These are phyloP conservation scores for Pseudorhombus dupliciocellatus DNA, from an alignment of 2,113 vertebrate genomes.

Conservation along the genomic window DNA sequence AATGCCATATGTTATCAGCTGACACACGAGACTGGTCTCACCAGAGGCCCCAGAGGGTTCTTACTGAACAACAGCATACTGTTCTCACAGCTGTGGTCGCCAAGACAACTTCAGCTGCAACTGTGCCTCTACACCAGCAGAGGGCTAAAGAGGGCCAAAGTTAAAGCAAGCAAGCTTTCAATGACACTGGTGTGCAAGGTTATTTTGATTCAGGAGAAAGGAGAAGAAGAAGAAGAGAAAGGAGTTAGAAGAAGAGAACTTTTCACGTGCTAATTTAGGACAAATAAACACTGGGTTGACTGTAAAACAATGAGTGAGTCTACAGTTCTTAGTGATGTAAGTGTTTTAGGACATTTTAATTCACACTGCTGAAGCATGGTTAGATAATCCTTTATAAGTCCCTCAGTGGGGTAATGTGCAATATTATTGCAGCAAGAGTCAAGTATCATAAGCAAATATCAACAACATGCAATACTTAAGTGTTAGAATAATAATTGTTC, in stretches of 20 bases:
- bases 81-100: neutral
- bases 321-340: no score
- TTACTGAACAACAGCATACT: neutral
- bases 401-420: neutral
- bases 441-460: neutral
- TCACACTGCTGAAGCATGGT: neutral
- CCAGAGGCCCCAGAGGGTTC: neutral
- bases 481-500: no score
- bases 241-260: neutral
- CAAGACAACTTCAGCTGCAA: slow-evolving; percentile 11
- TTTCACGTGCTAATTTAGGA: neutral
- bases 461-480: no score
- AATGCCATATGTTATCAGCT: neutral
- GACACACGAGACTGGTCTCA: slow-evolving; percentile 11
- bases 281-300: neutral
- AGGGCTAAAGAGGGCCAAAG: slow-evolving; percentile 47
- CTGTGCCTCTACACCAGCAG: slow-evolving; percentile 53
- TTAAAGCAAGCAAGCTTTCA: neutral
- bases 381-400: neutral
- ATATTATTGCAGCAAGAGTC: no score
- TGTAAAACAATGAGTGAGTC: neutral
- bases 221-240: no score
- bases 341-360: neutral
- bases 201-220: neutral
- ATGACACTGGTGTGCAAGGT: neutral